These are phyloP conservation scores for Torymus auratus DNA, from an alignment of 2,888 invertebrate species.

Conservation along the genomic window DNA sequence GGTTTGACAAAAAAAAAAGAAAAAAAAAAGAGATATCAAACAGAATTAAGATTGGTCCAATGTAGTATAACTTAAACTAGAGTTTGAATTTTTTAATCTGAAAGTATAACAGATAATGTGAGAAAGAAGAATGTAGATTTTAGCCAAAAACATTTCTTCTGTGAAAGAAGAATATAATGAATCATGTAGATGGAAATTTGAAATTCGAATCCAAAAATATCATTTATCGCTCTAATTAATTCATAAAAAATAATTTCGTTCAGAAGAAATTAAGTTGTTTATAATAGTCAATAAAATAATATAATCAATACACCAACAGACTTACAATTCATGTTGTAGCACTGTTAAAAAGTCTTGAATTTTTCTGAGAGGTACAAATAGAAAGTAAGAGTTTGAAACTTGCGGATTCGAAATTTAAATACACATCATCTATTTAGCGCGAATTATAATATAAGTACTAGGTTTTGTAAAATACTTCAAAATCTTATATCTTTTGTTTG, in stretches of 20 bases:
- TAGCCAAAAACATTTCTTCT: conserved; percentile 46
- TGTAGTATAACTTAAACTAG: conserved; percentile 48
- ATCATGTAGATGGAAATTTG: conserved; percentile 43
- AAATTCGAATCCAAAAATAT: conserved; percentile 46
- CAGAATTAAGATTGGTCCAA: conserved; percentile 50
- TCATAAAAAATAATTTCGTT: conserved; percentile 29
- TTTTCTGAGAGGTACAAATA: conserved; percentile 76
- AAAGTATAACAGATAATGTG: conserved; percentile 34
- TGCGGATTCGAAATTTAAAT: conserved; percentile 69
- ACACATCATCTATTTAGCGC: conserved; percentile 60
- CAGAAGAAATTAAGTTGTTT: conserved; percentile 24
- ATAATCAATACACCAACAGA: conserved; percentile 47
- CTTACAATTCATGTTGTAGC: conserved; percentile 62
- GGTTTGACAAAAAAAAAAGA: conserved; percentile 31
- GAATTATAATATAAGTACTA: conserved; percentile 50
- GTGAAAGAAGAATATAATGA: conserved; percentile 37
- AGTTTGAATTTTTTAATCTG: conserved; percentile 48
- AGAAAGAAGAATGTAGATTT: conserved; percentile 39
- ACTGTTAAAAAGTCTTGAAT: conserved; percentile 65
- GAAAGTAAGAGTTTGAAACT: conserved; percentile 64
- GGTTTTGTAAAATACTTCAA: conserved; percentile 54
- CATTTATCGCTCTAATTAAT: conserved; percentile 23
- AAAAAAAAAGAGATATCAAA: conserved; percentile 36
- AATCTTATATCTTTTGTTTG: conserved; percentile 53
- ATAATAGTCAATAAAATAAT: conserved; percentile 49